Evolutionary conservation across 2,888 invertebrate genomes (phyloP), one percentile per base, ranked within the genome.

Genomic region (Myopa testacea): DNA sequence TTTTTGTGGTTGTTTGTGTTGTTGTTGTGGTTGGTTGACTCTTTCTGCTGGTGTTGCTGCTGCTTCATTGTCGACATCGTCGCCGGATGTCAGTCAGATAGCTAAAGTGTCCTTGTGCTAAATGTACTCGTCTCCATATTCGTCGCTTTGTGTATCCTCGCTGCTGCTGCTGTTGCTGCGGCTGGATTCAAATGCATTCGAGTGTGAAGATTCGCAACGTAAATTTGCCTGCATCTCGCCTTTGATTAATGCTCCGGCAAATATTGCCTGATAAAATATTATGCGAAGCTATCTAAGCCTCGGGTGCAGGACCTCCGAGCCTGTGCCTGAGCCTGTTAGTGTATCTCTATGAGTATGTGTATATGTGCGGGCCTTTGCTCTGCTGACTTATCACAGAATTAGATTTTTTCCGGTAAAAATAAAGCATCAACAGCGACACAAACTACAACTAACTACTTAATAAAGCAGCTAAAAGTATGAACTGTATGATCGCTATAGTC

Each of bases 241-340:
- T 82, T 82, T 82, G 82, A 82, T 82, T 81, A 82, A 82, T 82
- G 81, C 79, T 78, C 81, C 81, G 81, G 80, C 81, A 81, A 82
- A 82, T 82, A 82, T 80, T 80, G 81, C 76, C 80, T 78, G 81
- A 81, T 81, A 80, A 80, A 81, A 80, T 68, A 80, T 81, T 75
- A 80, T 80, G 78, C 78, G 78, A 78, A 78, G 26, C 73, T 45
- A 62, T 37, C 73, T 16, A 34, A 60, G 45, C 73, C 26, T 62
- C 62, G 45, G 45, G 45, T 19, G 60, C 45, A 38, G 60, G 10
- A 12, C 12, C 19, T n/a, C 26, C n/a, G 34, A 6, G 38, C 4
- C 40, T 38, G n/a, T 37, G 40, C n/a, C 40, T 4, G 38, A 0
- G 16, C 8, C 67, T 34, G 45, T 8, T 55, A 16, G 63, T 34